phyloP scores from a whole-genome alignment of 2,113 vertebrate species.

The Thunnus thynnus region DNA sequence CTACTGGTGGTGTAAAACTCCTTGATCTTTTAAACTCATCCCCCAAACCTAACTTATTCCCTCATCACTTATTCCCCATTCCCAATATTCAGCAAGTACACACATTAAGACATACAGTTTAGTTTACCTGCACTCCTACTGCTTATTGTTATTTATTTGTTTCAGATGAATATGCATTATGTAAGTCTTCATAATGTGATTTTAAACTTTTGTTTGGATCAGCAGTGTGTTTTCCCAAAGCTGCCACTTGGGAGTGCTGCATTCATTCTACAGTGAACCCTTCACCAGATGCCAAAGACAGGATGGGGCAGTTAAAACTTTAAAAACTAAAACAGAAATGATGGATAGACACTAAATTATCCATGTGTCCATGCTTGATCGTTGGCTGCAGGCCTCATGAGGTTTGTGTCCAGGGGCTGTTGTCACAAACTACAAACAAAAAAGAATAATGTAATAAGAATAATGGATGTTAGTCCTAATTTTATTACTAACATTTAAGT shows the following conservation, averaged over 20 bases:
- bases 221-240: constrained; percentile 22
- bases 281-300: neutral
- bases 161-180: neutral
- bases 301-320: neutral
- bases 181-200: neutral
- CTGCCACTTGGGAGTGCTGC: constrained; percentile 67
- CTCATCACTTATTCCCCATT: neutral
- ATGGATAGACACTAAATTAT: neutral
- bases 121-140: neutral
- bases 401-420: neutral
- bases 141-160: neutral
- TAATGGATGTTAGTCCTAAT: neutral
- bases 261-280: neutral
- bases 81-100: neutral
- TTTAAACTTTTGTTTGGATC: too few species aligned
- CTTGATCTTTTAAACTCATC: constrained; percentile 7
- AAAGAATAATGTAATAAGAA: neutral
- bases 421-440: neutral
- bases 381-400: too few species aligned
- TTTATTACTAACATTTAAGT: neutral
- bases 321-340: neutral
- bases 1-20: neutral
- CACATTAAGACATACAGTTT: neutral
- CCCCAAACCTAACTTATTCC: neutral
- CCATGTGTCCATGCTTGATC: too few species aligned